These are phyloP conservation scores for Nephrotoma appendiculata DNA, from an alignment of 2,888 invertebrate species.

Conservation along the genomic window DNA sequence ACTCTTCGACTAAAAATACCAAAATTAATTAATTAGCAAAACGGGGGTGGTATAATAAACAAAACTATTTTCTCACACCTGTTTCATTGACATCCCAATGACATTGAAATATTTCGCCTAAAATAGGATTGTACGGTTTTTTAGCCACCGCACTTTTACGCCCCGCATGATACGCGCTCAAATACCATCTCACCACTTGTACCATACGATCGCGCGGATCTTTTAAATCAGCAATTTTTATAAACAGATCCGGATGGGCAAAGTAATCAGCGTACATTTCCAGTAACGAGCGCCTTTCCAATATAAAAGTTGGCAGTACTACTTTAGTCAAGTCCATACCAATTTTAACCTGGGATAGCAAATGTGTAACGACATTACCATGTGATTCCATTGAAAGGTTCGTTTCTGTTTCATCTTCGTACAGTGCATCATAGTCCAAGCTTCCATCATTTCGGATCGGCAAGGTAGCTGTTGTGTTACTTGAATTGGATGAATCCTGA, in stretches of 20 bases:
- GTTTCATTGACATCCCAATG: slow-evolving; percentile 56
- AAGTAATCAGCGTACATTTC: slow-evolving; percentile 99
- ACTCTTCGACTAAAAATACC: slow-evolving; percentile 15
- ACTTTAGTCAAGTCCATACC: slow-evolving; percentile 99
- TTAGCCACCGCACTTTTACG: slow-evolving; percentile 94
- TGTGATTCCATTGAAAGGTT: slow-evolving; percentile 91
- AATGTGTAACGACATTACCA: slow-evolving; percentile 92
- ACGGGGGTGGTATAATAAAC: not conserved
- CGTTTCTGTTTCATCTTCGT: slow-evolving; percentile 80
- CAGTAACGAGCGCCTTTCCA: slow-evolving; percentile 89
- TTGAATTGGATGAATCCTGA: slow-evolving; percentile 9
- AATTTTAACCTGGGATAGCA: slow-evolving; percentile 94
- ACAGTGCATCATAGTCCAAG: slow-evolving; percentile 74
- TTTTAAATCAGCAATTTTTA: slow-evolving; percentile 75
- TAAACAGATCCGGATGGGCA: slow-evolving; percentile 95
- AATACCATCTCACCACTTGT: slow-evolving; percentile 90
- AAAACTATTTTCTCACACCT: slow-evolving; percentile 15
- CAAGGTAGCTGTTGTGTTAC: slow-evolving; percentile 14
- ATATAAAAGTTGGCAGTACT: slow-evolving; percentile 94
- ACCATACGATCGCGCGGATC: slow-evolving; percentile 83
- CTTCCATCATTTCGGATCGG: slow-evolving; percentile 49
- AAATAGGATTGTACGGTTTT: slow-evolving; percentile 96
- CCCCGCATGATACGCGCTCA: slow-evolving; percentile 97
- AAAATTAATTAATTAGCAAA: not conserved
- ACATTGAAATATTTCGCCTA: slow-evolving; percentile 92